A percentile compares a stretch with the other conserved stretches of the same genome.
Conservation (phyloP, 2,113 vertebrate genomes). For the Triplophysa dalaica region DNA sequence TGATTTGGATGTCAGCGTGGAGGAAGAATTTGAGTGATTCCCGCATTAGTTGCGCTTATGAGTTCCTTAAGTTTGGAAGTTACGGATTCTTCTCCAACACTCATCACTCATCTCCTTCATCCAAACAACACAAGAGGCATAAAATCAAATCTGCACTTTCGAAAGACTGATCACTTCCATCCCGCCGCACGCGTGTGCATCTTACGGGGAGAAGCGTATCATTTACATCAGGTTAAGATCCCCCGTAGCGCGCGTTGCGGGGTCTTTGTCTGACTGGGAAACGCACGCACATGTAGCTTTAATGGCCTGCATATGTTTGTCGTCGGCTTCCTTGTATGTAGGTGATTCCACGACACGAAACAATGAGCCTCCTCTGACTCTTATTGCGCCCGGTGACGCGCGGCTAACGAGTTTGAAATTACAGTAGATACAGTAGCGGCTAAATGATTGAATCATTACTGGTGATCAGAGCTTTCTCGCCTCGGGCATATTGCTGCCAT, state of each 20-base stretch:
- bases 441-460: slow-evolving; percentile 73
- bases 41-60: slow-evolving; percentile 55
- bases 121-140: slow-evolving; percentile 47
- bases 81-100: slow-evolving; percentile 45
- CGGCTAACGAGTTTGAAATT: slow-evolving; percentile 58
- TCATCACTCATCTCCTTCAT: slow-evolving; percentile 57
- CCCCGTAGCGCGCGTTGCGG: slow-evolving; percentile 57
- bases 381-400: not conserved
- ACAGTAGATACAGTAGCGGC: slow-evolving; percentile 66
- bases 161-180: slow-evolving; percentile 55
- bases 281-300: slow-evolving; percentile 10
- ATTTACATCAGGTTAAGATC: slow-evolving; percentile 49
- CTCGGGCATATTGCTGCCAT: slow-evolving; percentile 80
- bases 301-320: slow-evolving; percentile 39
- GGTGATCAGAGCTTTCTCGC: slow-evolving; percentile 72
- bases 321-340: slow-evolving; percentile 26
- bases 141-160: slow-evolving; percentile 53
- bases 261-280: slow-evolving; percentile 57
- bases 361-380: slow-evolving; percentile 21
- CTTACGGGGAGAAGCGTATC: slow-evolving; percentile 40
- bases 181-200: slow-evolving; percentile 26
- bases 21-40: slow-evolving; percentile 53
- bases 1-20: slow-evolving; percentile 52
- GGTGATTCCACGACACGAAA: slow-evolving; percentile 38
- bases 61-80: slow-evolving; percentile 59